Base-by-base conservation (phyloP, 2,113 vertebrate genomes). In the Corynorhinus townsendii region DNA sequence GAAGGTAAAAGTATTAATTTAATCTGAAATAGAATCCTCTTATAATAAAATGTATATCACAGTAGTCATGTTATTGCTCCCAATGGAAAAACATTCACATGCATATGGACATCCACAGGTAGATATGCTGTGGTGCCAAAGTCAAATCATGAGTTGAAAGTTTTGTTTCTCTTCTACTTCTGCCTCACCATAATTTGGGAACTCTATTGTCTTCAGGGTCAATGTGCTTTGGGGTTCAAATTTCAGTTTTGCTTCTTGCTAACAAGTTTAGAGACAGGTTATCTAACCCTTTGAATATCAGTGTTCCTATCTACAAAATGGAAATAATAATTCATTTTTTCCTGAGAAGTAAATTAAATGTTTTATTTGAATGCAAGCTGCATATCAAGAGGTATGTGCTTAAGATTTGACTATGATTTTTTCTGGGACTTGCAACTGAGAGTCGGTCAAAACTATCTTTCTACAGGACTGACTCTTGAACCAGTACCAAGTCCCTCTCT, bases 391-490 rank as follows among this genome's bases (percentile, higher is more conserved):
- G 5, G 68, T 7, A 54, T 28, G 4, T 47, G 11, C 88, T 97
- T 97, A 97, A 96, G 94, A 97, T 97, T 94, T 96, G 84, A 93
- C 93, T 94, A 90, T 96, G 84, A 96, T 97, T 97, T 92, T 92
- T 96, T 96, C 95, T 96, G 96, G 96, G 94, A 97, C 93, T 94
- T 96, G 96, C 94, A 80, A 97, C 95, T 97, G 96, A 98, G 96
- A 97, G 85, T 88, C 96, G 96, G 96, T 96, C 96, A 98, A 86
- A 97, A 98, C 94, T 94, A 97, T 96, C 97, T 98, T 98, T 98
- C 97, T 97, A 96, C 97, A 98, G 98, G 96, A 98, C 96, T 97
- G 96, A 96, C 97, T 98, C 96, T 97, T 97, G 97, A 98, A 97
- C 97, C 96, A 96, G 97, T 96, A 97, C 97, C 97, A 96, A 97